A percentile compares a stretch with the other conserved stretches of the same genome.
Conservation (phyloP, 2,113 vertebrate genomes). For the Oreochromis spilurus region DNA sequence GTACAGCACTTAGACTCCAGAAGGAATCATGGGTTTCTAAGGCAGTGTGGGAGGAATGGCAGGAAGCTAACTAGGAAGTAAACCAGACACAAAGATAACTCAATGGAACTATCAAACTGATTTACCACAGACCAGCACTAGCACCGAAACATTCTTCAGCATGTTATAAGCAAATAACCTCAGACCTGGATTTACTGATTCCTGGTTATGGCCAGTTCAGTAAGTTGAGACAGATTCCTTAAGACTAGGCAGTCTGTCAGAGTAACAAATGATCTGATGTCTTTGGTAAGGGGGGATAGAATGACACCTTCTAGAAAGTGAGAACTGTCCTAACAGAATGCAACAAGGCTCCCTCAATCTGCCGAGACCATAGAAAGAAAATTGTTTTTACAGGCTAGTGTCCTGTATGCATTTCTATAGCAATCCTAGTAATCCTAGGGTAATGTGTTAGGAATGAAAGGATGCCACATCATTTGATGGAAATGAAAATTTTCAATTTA, state of each 20-base stretch:
- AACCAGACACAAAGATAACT: not conserved
- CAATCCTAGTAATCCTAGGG: no score
- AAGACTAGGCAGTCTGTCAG: not conserved
- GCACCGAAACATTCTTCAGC: not conserved
- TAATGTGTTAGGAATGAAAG: not conserved
- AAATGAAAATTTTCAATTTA: not conserved
- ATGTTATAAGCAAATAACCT: not conserved
- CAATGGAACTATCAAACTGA: not conserved
- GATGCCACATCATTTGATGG: accelerated
- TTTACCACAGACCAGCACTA: not conserved
- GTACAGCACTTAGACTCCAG: not conserved
- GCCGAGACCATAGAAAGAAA: no score
- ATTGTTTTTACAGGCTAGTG: no score
- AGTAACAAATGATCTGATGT: not conserved
- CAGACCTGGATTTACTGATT: not conserved
- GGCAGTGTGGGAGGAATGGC: not conserved
- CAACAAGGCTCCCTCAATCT: not conserved
- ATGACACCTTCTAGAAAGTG: not conserved
- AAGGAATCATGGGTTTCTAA: not conserved
- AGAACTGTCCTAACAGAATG: not conserved
- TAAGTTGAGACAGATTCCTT: accelerated
- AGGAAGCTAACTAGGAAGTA: not conserved
- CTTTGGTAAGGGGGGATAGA: accelerated
- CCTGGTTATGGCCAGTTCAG: not conserved
- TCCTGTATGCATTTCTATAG: no score